Percentiles rank a stretch among this genome's conserved stretches.
phyloP scores from a whole-genome alignment of 2,888 invertebrate genomes.

The Diadromus collaris region DNA sequence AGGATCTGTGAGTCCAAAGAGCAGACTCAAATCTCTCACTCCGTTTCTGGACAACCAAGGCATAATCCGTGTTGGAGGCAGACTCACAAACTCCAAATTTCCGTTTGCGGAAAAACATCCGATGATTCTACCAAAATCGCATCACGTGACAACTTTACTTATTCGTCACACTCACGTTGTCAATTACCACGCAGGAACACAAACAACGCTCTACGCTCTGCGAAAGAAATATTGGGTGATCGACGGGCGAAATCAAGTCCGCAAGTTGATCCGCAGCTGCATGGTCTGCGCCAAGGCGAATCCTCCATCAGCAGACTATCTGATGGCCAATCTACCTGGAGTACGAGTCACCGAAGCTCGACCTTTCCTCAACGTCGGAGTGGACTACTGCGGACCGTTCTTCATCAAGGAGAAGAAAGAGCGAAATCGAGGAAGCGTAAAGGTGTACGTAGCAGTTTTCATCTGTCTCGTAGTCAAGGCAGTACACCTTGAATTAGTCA shows the following conservation, averaged over 20 bases:
- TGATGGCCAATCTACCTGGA: constrained; percentile 73
- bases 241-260: constrained; percentile 25
- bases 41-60: constrained; percentile 9
- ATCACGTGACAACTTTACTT: constrained; percentile 48
- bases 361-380: constrained; percentile 64
- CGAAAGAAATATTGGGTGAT: constrained; percentile 32
- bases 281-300: constrained; percentile 38
- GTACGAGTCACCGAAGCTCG: constrained; percentile 64
- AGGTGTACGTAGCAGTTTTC: no score
- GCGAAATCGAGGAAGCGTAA: no score
- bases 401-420: not conserved
- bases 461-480: not conserved
- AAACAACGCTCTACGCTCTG: constrained; percentile 6
- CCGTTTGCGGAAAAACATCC: constrained; percentile 39
- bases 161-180: constrained; percentile 46
- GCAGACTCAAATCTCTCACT: not conserved
- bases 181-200: constrained; percentile 13
- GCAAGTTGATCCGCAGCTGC: not conserved
- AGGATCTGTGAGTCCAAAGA: not conserved
- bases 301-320: constrained; percentile 52
- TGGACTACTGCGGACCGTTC: no score
- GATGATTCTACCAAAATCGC: constrained; percentile 42
- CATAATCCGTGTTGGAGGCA: constrained; percentile 11
- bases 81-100: constrained; percentile 30
- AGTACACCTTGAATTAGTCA: constrained; percentile 6